Conservation (phyloP, 2,113 vertebrate genomes). For the Phalacrocorax aristotelis region DNA sequence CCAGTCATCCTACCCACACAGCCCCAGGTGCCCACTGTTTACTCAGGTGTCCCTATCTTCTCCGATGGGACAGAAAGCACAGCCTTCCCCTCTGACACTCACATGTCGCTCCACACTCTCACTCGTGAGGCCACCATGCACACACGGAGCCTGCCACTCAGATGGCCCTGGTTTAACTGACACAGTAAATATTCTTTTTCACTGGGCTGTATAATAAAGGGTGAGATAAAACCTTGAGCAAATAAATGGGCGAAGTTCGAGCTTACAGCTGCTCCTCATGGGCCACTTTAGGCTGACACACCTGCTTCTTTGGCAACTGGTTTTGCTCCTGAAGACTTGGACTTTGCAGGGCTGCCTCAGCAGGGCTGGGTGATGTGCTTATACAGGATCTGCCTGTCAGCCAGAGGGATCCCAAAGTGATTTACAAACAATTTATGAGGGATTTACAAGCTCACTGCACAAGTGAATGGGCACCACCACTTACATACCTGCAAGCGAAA, state of each 20-base stretch:
- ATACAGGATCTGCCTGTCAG: neutral
- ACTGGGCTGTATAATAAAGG: neutral
- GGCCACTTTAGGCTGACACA: slow-evolving; percentile 47
- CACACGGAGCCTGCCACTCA: neutral
- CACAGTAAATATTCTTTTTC: neutral
- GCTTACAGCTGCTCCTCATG: slow-evolving; percentile 45
- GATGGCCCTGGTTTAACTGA: neutral
- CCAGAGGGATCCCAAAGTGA: neutral
- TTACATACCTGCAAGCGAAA: neutral
- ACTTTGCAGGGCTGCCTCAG: slow-evolving; percentile 10
- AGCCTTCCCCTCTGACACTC: accelerated
- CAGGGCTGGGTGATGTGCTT: slow-evolving; percentile 7
- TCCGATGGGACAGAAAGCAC: neutral
- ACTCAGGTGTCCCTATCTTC: slow-evolving; percentile 11
- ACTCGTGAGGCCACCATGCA: neutral
- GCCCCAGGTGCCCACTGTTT: neutral
- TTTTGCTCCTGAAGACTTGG: slow-evolving; percentile 2
- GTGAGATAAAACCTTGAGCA: slow-evolving; percentile 68
- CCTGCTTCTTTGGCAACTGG: slow-evolving; percentile 55
- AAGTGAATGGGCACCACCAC: neutral
- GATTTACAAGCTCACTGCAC: neutral
- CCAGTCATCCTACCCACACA: neutral
- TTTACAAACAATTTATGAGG: neutral
- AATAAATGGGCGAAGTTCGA: slow-evolving; percentile 67
- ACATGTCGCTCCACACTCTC: accelerated